These are phyloP conservation scores for Nyleta sp. DNA, from an alignment of 2,888 invertebrate species.

Conservation along the genomic window DNA sequence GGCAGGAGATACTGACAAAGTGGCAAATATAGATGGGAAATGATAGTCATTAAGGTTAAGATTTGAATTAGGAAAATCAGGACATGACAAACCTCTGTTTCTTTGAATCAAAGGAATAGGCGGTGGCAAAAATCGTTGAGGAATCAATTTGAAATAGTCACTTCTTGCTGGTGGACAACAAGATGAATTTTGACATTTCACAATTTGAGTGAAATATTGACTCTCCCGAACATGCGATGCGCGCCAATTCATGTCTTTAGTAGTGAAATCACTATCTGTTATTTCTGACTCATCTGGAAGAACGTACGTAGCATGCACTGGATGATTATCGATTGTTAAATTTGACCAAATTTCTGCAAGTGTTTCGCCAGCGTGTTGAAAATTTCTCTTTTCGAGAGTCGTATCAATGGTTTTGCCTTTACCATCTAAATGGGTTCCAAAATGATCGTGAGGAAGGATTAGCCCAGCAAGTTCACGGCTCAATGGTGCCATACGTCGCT, in stretches of 20 bases:
- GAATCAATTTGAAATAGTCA: neutral
- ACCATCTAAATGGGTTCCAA: constrained; percentile 73
- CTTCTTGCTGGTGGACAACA: constrained; percentile 1
- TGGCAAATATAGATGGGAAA: constrained; percentile 8
- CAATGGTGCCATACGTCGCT: constrained; percentile 74
- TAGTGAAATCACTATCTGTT: neutral
- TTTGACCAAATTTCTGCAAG: constrained; percentile 74
- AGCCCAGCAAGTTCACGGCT: constrained; percentile 71
- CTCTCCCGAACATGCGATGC: neutral
- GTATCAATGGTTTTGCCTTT: constrained; percentile 71
- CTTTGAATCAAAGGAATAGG: neutral
- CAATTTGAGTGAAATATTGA: constrained; percentile 1
- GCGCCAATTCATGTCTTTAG: neutral
- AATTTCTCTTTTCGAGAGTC: constrained; percentile 75
- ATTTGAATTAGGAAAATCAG: neutral
- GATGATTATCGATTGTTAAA: constrained; percentile 71
- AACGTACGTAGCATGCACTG: constrained; percentile 22
- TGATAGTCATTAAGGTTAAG: neutral
- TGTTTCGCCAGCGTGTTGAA: constrained; percentile 74
- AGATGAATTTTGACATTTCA: neutral
- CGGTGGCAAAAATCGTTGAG: neutral
- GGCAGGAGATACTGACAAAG: neutral
- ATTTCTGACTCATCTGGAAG: neutral
- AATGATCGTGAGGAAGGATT: constrained; percentile 71
- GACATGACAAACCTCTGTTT: neutral